A percentile compares a stretch with the other conserved stretches of the same genome.
Conservation (phyloP, 2,797 vertebrate species). For the Hylomyscus alleni region DNA sequence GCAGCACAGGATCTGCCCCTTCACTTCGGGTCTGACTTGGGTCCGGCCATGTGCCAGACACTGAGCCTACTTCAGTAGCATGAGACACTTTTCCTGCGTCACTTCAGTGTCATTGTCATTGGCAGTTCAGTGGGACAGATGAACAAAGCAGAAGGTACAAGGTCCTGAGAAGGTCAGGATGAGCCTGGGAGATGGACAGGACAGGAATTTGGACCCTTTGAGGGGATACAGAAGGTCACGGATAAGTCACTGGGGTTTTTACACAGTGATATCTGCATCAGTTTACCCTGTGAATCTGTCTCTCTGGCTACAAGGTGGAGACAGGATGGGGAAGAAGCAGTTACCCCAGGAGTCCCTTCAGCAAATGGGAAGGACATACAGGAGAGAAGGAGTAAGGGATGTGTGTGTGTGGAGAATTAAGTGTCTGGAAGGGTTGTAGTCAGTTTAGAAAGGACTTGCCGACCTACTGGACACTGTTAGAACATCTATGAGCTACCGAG, state of each 20-base stretch:
- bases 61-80: background rate
- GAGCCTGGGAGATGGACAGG: background rate
- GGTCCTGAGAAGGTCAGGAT: background rate
- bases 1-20: background rate
- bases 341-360: background rate
- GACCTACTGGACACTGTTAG: background rate
- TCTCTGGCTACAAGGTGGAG: background rate
- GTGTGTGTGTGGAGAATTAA: background rate
- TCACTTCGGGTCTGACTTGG: background rate
- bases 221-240: background rate
- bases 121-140: background rate
- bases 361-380: background rate
- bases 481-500: background rate
- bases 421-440: background rate
- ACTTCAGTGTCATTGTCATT: background rate
- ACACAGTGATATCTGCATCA: too few relatives aligned
- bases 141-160: background rate
- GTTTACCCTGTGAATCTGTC: background rate
- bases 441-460: background rate
- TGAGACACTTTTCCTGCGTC: background rate
- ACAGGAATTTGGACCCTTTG: background rate
- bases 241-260: background rate
- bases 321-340: background rate
- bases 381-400: fast-evolving
- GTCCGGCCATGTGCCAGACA: background rate